A percentile compares a stretch with the other conserved stretches of the same genome.
Conservation (phyloP, 1,140 invertebrate species). For the Drosophila athabasca region DNA sequence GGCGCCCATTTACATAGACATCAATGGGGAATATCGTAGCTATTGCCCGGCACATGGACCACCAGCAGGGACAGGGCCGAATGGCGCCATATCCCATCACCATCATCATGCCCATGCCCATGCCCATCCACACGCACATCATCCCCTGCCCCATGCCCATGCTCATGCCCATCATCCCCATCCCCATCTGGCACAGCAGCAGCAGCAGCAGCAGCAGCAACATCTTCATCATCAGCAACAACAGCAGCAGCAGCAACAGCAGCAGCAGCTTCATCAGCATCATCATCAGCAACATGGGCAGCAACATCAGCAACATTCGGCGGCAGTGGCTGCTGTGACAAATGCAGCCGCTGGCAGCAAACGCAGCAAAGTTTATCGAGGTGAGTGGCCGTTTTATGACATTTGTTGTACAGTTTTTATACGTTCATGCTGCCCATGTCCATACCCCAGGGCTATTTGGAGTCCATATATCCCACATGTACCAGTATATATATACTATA, state of each 20-base stretch:
- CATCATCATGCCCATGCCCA: constrained; percentile 36
- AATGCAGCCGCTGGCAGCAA: constrained; percentile 77
- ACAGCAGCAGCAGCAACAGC: constrained; percentile 30
- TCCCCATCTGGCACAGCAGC: constrained; percentile 31
- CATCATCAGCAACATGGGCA: constrained; percentile 45
- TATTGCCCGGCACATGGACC: constrained; percentile 80
- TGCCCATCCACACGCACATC: constrained; percentile 22
- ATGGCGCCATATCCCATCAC: constrained; percentile 61
- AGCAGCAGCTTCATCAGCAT: constrained; percentile 33
- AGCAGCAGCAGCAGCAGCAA: constrained; percentile 37
- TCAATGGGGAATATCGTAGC: constrained; percentile 76
- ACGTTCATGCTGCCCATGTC: constrained; percentile 34
- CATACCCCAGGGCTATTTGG: constrained; percentile 31
- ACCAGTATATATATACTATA: too few species aligned
- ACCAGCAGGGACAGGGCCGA: constrained; percentile 50
- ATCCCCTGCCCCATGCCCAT: constrained; percentile 15
- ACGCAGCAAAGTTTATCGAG: constrained; percentile 80
- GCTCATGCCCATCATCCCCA: constrained; percentile 27
- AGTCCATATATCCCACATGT: constrained; percentile 21
- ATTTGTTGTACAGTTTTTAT: constrained; percentile 67
- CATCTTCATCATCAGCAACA: constrained; percentile 53
- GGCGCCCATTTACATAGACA: constrained; percentile 77
- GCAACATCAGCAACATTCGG: constrained; percentile 48
- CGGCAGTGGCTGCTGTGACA: constrained; percentile 51
- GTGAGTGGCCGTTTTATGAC: constrained; percentile 82